Conservation (phyloP, 53 echinoderm and acorn worm genomes). For the Patiria pectinifera region DNA sequence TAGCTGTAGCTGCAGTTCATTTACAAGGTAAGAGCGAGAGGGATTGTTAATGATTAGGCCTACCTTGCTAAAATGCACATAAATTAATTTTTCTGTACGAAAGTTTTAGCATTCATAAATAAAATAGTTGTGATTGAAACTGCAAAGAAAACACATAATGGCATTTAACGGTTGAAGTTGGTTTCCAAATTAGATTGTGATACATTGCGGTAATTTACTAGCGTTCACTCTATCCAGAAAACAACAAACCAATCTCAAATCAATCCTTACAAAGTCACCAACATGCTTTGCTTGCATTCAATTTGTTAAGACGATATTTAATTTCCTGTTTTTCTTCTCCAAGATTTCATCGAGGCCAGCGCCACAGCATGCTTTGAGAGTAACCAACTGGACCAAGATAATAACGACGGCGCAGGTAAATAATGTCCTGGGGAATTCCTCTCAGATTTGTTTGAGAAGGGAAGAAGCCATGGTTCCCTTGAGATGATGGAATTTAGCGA, state of each 20-base stretch:
- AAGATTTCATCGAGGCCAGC: conserved; percentile 77
- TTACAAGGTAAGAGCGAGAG: conserved; percentile 68
- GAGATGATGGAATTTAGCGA: background rate
- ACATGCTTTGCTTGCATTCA: background rate
- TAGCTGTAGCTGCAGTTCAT: conserved; percentile 80
- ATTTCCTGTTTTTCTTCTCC: conserved; percentile 1
- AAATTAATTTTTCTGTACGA: background rate
- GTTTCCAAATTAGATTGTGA: background rate
- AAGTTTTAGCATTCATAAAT: background rate
- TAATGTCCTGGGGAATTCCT: background rate
- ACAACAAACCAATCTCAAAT: background rate
- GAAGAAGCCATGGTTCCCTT: background rate
- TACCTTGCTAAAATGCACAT: background rate
- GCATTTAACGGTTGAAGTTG: background rate
- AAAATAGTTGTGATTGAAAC: background rate
- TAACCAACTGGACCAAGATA: conserved; percentile 41
- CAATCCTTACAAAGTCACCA: background rate
- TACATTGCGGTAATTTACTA: background rate
- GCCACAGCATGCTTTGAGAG: conserved; percentile 68
- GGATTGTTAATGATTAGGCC: background rate
- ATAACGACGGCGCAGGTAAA: conserved; percentile 70
- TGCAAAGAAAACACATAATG: background rate
- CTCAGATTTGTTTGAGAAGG: background rate
- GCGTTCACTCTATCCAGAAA: background rate
- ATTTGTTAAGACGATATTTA: conserved; percentile 4